Base-by-base conservation (phyloP, 2,113 vertebrate genomes). In the Perca fluviatilis region DNA sequence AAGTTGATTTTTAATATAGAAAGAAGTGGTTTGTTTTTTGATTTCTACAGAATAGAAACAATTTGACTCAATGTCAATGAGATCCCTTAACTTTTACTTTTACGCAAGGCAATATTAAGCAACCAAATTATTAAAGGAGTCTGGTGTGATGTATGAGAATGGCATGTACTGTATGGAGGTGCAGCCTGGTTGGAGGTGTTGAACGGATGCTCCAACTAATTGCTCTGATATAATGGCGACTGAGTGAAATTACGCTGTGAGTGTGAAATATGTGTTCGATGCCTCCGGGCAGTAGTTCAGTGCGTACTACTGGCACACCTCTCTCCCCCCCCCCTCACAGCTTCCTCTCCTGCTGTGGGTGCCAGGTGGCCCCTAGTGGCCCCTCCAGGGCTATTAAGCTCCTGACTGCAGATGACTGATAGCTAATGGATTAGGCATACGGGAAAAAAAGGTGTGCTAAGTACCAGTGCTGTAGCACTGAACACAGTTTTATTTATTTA, bases 311-410 rank as follows among this genome's bases (percentile, higher is more conserved):
- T 87, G 86, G 61, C 60, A 73, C 83, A 67, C 80, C 78, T 62
- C 62, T 64, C 74, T 8, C 12, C 16, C 62, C 57, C 14, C 47
- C 58, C 1, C 77, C 83, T 57, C 61, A 43, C 74, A 43, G 63
- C 74, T 69, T 84, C 73, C 75, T 78, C 86, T 71, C 81, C 86
- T 92, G 86, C 89, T 92, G 87, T 82, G 90, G 89, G 83, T 82
- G 88, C 83, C 86, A 90, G 90, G 93, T 90, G 90, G 91, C 82
- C 91, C 88, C 76, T 80, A 72, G 79, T 79, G 89, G 90, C 78
- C 85, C 88, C 83, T 88, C 66, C 77, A 77, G 78, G 84, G 83
- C 87, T 86, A 76, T 87, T 91, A 85, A 81, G 65, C 84, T 79
- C 1, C 33, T 87, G 72, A 79, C 79, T 82, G 75, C 68, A 64